A percentile compares a stretch with the other conserved stretches of the same genome.
Evolutionary conservation across 1,140 invertebrate genomes (phyloP).

Genomic region (Patella vulgata): DNA sequence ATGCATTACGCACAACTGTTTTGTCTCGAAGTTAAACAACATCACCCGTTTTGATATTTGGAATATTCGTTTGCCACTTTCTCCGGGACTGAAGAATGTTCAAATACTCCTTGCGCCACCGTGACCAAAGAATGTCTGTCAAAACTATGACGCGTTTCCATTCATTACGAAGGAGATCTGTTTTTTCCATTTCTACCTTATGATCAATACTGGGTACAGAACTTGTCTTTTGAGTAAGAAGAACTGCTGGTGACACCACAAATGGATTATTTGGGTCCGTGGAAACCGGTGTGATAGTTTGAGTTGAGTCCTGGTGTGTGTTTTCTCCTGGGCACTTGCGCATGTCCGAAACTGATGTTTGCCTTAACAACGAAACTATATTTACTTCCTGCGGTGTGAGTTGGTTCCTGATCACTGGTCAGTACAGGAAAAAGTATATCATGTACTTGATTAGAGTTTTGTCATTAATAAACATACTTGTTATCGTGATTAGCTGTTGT

Average conservation of each 20-base stretch:
- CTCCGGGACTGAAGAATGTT: conserved; percentile 26
- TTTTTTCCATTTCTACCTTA: conserved; percentile 2
- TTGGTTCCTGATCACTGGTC: no score
- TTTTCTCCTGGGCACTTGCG: no score
- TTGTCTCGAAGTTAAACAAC: conserved; percentile 27
- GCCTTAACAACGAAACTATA: no score
- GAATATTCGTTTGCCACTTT: conserved; percentile 13
- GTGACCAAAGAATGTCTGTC: conserved; percentile 26
- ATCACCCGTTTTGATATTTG: conserved; percentile 21
- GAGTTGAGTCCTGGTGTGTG: no score
- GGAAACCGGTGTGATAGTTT: no score
- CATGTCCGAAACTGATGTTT: no score
- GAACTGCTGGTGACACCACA: conserved; percentile 24
- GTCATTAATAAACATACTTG: no score
- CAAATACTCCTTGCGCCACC: conserved; percentile 20
- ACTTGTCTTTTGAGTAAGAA: conserved; percentile 29
- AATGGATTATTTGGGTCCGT: conserved; percentile 25
- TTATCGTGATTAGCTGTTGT: no score
- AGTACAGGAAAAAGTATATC: no score
- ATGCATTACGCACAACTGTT: no score
- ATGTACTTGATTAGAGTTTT: no score
- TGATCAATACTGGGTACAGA: not conserved
- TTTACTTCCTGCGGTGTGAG: no score
- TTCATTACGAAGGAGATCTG: conserved; percentile 24
- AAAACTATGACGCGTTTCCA: conserved; percentile 37